Evolutionary conservation across 2,113 vertebrate genomes (phyloP).

Genomic region (Heptranchias perlo): DNA sequence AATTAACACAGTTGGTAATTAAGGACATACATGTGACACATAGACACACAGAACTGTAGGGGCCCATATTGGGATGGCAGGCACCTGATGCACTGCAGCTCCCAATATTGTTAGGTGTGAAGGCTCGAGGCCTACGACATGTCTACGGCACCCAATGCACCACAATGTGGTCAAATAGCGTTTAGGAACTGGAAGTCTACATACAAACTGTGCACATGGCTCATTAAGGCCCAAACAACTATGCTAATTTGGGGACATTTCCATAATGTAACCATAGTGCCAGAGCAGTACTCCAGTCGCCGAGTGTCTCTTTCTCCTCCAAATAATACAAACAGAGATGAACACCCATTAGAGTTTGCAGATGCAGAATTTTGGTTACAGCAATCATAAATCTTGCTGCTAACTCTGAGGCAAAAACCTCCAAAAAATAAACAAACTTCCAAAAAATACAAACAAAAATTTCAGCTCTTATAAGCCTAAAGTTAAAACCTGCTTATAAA

Average conservation of each 20-base stretch:
- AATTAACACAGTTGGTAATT: background rate
- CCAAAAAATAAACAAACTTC: background rate
- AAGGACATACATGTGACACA: background rate
- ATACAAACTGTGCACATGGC: background rate
- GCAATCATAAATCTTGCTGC: background rate
- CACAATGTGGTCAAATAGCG: background rate
- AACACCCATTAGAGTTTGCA: background rate
- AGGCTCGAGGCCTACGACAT: background rate
- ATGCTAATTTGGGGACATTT: background rate
- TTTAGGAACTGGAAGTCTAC: background rate
- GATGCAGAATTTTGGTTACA: background rate
- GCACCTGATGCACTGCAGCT: background rate
- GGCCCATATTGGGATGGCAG: background rate
- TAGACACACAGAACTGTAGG: background rate
- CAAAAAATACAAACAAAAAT: background rate
- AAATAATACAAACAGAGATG: background rate
- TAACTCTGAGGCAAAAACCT: background rate
- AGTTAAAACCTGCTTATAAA: background rate
- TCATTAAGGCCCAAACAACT: background rate
- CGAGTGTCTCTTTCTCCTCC: background rate
- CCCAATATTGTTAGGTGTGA: background rate
- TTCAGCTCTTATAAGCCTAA: background rate
- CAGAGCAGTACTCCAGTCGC: background rate
- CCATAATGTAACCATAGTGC: background rate
- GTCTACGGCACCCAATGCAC: background rate